These are phyloP conservation scores for Dendrocincla tyrannina DNA, from an alignment of 2,797 vertebrate species.

Conservation along the genomic window DNA sequence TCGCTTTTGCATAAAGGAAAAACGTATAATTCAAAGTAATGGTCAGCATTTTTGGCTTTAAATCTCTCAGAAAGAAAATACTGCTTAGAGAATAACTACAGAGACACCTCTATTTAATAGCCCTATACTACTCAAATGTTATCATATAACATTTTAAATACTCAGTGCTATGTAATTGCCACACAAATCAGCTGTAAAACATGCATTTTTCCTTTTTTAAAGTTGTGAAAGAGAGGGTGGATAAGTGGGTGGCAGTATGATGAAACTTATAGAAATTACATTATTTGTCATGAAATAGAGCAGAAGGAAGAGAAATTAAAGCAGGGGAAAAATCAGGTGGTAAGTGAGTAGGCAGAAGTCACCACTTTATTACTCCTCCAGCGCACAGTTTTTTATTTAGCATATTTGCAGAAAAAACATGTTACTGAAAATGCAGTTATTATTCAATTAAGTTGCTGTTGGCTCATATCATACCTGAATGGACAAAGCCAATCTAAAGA, in stretches of 20 bases:
- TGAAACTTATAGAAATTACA: constrained; percentile 43
- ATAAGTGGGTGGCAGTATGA: constrained; percentile 62
- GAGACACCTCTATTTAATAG: not conserved
- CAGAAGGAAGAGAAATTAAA: constrained; percentile 48
- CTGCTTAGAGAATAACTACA: not conserved
- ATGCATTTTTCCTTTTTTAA: constrained; percentile 65
- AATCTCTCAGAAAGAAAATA: not conserved
- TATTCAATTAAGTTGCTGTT: constrained; percentile 42
- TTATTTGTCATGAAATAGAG: constrained; percentile 57
- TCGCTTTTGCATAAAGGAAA: not conserved
- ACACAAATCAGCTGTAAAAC: constrained; percentile 48
- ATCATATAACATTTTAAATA: constrained; percentile 30
- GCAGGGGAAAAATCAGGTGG: not conserved
- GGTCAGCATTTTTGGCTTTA: not conserved
- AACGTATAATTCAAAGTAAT: not conserved
- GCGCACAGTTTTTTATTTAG: constrained; percentile 19
- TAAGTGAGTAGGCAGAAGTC: constrained; percentile 47
- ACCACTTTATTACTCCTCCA: constrained; percentile 44
- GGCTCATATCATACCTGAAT: not conserved
- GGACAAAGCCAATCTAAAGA: not conserved
- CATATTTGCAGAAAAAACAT: not conserved
- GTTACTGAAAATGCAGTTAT: constrained; percentile 3
- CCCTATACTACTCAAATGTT: not conserved
- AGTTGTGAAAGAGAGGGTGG: constrained; percentile 60
- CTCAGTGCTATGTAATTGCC: not conserved